These are phyloP conservation scores for Galemys pyrenaicus DNA, from an alignment of 2,113 vertebrate species.

Conservation along the genomic window DNA sequence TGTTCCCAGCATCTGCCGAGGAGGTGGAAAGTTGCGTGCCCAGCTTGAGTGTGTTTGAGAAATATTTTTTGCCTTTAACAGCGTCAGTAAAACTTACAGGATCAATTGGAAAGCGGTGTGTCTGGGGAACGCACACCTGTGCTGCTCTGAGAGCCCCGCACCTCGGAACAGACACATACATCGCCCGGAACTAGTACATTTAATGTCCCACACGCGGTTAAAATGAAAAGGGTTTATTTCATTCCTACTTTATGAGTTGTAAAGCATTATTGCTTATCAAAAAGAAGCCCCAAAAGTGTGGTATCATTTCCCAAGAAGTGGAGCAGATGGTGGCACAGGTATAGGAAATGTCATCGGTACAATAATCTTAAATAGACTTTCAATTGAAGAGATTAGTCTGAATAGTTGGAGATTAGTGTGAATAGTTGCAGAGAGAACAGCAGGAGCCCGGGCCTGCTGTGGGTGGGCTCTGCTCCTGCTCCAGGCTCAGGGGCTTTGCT, in stretches of 20 bases:
- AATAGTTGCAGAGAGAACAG: background rate
- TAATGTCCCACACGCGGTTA: slow-evolving; percentile 54
- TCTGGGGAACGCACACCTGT: background rate
- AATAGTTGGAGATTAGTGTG: too few species aligned
- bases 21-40: slow-evolving; percentile 27
- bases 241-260: slow-evolving; percentile 60
- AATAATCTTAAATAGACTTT: slow-evolving; percentile 51
- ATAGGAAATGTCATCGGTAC: slow-evolving; percentile 42
- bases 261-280: slow-evolving; percentile 70
- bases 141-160: too few species aligned
- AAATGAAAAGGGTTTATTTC: slow-evolving; percentile 65
- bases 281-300: slow-evolving; percentile 62
- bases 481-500: too few species aligned
- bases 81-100: background rate
- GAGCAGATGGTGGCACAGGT: slow-evolving; percentile 49
- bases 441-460: background rate
- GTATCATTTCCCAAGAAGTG: slow-evolving; percentile 5
- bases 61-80: slow-evolving; percentile 14
- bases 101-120: background rate
- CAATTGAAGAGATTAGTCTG: slow-evolving; percentile 58
- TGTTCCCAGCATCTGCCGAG: slow-evolving; percentile 84
- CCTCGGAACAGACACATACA: background rate
- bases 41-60: background rate
- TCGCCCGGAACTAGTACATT: slow-evolving; percentile 8
- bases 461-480: background rate